Evolutionary conservation across 2,113 vertebrate genomes (phyloP).

Genomic region (Peromyscus polionotus): DNA sequence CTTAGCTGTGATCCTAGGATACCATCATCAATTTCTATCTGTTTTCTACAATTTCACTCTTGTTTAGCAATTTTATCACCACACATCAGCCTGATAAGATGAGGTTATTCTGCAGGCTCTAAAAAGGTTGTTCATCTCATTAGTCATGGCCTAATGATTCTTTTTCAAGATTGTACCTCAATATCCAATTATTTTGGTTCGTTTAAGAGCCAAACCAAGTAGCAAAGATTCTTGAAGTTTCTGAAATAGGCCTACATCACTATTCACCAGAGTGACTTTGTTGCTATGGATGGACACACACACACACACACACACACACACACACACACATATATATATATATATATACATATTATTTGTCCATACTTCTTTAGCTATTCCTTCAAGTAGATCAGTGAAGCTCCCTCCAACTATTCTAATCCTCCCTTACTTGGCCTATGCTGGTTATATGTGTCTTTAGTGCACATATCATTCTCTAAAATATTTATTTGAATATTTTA

Average conservation of each 20-base stretch:
- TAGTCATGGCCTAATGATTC: rapidly evolving
- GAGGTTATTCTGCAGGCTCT: neutral
- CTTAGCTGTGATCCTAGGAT: neutral
- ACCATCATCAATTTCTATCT: neutral
- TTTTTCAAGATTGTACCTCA: neutral
- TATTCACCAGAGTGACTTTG: neutral
- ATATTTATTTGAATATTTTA: neutral
- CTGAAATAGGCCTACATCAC: neutral
- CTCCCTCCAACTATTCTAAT: neutral
- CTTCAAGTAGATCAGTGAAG: neutral
- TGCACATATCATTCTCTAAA: neutral
- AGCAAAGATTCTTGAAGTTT: neutral
- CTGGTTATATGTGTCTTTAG: neutral
- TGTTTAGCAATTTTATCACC: neutral
- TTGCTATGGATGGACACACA: neutral
- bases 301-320: no score
- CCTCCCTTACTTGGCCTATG: neutral
- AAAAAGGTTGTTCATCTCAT: neutral
- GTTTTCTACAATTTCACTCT: neutral
- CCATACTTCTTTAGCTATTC: neutral
- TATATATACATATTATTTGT: neutral
- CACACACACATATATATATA: no score
- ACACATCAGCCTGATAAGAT: neutral
- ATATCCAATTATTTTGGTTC: neutral
- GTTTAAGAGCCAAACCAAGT: neutral